Conservation (phyloP, 2,888 invertebrate genomes). For the Acanthacorydalis orientalis region DNA sequence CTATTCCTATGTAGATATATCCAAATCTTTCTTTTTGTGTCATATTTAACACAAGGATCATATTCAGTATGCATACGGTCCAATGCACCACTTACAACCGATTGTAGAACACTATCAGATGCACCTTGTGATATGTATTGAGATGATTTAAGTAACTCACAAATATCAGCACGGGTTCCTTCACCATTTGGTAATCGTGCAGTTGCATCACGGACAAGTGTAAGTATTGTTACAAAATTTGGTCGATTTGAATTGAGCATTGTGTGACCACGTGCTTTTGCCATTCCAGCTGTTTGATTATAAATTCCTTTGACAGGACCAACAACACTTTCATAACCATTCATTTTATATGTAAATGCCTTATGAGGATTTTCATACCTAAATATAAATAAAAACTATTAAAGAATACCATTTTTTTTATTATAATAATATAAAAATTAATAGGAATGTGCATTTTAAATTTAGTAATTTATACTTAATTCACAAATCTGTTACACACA, state of each 20-base stretch:
- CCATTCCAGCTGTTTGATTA: constrained; percentile 37
- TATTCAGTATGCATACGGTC: constrained; percentile 80
- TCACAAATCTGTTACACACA: too few relatives aligned
- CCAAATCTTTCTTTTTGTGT: constrained; percentile 84
- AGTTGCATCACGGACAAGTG: constrained; percentile 84
- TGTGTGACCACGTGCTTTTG: constrained; percentile 65
- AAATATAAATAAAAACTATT: too few relatives aligned
- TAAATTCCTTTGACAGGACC: constrained; percentile 72
- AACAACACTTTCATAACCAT: constrained; percentile 71
- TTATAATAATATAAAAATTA: too few relatives aligned
- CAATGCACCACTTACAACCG: constrained; percentile 76
- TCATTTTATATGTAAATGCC: constrained; percentile 78
- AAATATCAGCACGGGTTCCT: constrained; percentile 80
- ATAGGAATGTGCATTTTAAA: too few relatives aligned
- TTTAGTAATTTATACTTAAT: too few relatives aligned
- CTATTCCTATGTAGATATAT: constrained; percentile 78
- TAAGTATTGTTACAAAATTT: constrained; percentile 77
- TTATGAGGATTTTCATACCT: constrained; percentile 73
- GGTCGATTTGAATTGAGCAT: constrained; percentile 69
- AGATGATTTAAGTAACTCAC: constrained; percentile 59
- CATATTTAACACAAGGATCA: constrained; percentile 89
- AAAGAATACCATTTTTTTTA: too few relatives aligned
- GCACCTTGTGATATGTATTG: constrained; percentile 37
- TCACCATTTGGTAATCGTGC: constrained; percentile 89
- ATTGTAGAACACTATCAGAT: constrained; percentile 51